Base-by-base conservation (phyloP, 2,113 vertebrate genomes). In the Chionomys nivalis region DNA sequence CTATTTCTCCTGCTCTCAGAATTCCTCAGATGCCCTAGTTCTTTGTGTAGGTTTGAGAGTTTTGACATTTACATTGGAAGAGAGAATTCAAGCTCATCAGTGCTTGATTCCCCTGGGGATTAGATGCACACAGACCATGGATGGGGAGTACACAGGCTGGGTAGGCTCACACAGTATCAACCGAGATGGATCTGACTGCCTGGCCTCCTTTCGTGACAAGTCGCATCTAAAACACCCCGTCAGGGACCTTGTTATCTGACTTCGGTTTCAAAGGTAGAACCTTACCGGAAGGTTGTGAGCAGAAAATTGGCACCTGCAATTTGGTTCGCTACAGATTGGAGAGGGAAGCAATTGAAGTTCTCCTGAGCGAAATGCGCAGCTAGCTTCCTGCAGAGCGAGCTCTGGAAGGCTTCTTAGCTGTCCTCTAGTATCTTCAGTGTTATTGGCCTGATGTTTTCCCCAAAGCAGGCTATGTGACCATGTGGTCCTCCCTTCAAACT, bases 121-220 rank as follows among this genome's bases (percentile, higher is more conserved):
- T 79, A 49, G 11, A 49, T 61, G 26, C n/a, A 10, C 14, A 5
- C 28, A 36, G 47, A 75, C 21, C 7, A 14, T 11, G 11, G 13
- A 14, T 33, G 36, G 39, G 42, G 0, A 63, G 52, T 33, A 8
- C 0, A 0, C 2, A 2, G 1, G 11, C 14, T 55, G n/a, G n/a
- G 17, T 11, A 19, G n/a, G 19, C 72, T 55, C 3, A 0, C 0
- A 1, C 39, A 92, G 23, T 28, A 33, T 33, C 23, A 79, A 10
- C 55, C 61, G 14, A 23, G 52, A 81, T 13, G 21, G 5, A 44
- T 36, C 21, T 49, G 76, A 33, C 24, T 39, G 58, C 28, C 66
- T 86, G 49, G 2, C 44, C 13, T 58, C 5, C 11, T 36, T 24
- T 23, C 13, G 39, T 42, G 82, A 33, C 11, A 42, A 63, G 78